Conservation (phyloP, 2,888 invertebrate genomes). For the Drosophila testacea region DNA sequence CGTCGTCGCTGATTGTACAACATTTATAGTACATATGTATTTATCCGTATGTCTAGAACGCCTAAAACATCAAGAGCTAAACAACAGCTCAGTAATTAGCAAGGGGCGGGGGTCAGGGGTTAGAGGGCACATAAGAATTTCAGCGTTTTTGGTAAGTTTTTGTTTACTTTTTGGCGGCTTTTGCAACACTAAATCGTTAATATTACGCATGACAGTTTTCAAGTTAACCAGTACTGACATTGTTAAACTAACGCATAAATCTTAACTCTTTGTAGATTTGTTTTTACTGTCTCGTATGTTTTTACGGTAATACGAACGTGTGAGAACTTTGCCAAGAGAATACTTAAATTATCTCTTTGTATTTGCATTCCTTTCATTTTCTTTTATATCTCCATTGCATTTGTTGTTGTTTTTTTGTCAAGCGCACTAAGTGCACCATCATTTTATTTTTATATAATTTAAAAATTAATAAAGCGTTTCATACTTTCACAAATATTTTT, state of each 20-base stretch:
- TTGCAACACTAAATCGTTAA: slow-evolving; percentile 40
- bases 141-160: slow-evolving; percentile 38
- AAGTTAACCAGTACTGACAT: slow-evolving; percentile 38
- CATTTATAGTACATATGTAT: slow-evolving; percentile 65
- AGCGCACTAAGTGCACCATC: slow-evolving; percentile 72
- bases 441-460: slow-evolving; percentile 61
- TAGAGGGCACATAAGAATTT: slow-evolving; percentile 43
- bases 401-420: slow-evolving; percentile 60
- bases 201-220: slow-evolving; percentile 16
- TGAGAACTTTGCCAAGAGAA: slow-evolving; percentile 1
- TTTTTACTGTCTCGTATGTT: background rate
- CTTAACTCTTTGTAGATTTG: slow-evolving; percentile 8
- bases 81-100: slow-evolving; percentile 57
- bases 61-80: slow-evolving; percentile 75
- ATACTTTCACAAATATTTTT: slow-evolving; percentile 64
- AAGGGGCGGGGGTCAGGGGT: slow-evolving; percentile 16
- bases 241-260: background rate
- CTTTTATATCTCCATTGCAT: slow-evolving; percentile 32
- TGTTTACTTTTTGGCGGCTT: slow-evolving; percentile 25
- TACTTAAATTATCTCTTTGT: background rate
- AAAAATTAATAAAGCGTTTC: slow-evolving; percentile 79
- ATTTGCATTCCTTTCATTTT: background rate
- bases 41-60: slow-evolving; percentile 69
- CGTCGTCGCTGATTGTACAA: slow-evolving; percentile 81
- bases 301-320: slow-evolving; percentile 1